These are phyloP conservation scores for Lasioglossum morio DNA, from an alignment of 2,888 invertebrate species.

Conservation along the genomic window DNA sequence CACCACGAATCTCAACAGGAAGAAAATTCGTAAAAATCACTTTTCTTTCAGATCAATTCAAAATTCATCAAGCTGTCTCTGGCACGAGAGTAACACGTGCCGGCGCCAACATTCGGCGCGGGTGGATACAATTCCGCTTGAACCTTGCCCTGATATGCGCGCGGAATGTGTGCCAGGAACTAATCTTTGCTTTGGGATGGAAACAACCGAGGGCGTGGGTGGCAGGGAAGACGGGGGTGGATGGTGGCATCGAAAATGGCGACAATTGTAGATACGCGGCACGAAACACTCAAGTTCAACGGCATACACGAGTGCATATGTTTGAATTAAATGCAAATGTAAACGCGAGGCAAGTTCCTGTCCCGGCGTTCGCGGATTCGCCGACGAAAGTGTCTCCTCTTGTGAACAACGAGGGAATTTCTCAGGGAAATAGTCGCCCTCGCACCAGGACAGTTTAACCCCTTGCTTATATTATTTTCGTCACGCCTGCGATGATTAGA, in stretches of 20 bases:
- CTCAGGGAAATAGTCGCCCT: not conserved
- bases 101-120: conserved; percentile 14
- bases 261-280: conserved; percentile 49
- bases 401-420: not conserved
- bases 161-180: conserved; percentile 54
- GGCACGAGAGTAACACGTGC: conserved; percentile 29
- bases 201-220: not conserved
- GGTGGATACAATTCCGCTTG: conserved; percentile 49
- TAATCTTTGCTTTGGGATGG: conserved; percentile 60
- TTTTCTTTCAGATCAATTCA: not conserved
- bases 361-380: conserved; percentile 16
- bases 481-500: not conserved
- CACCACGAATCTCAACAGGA: not conserved
- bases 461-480: not conserved
- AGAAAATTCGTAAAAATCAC: not conserved
- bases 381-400: conserved; percentile 26
- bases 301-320: conserved; percentile 47
- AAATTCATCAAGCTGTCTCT: not conserved
- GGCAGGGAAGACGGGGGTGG: not conserved
- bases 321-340: conserved; percentile 60
- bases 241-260: conserved; percentile 44
- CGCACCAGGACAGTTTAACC: not conserved
- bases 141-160: conserved; percentile 47
- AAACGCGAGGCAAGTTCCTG: conserved; percentile 46
- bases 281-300: conserved; percentile 36